These are phyloP conservation scores for Corella eumyota DNA, from an alignment of 23 tunicate species.

Conservation along the genomic window DNA sequence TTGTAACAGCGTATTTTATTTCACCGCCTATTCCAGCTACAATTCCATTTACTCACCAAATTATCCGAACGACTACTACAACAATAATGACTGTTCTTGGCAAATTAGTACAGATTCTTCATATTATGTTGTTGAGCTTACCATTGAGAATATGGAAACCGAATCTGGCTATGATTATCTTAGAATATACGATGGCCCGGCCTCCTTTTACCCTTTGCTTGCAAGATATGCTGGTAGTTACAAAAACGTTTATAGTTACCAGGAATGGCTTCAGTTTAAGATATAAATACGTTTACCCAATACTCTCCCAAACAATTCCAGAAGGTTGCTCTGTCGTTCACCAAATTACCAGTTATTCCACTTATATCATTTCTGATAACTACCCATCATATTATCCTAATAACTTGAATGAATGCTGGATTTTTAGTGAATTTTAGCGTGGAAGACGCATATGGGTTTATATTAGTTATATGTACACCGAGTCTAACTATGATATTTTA, in stretches of 20 bases:
- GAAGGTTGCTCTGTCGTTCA: too few species aligned
- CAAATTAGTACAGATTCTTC: background rate
- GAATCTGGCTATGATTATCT: conserved; percentile 4
- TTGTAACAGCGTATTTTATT: conserved; percentile 2
- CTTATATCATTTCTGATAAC: too few species aligned
- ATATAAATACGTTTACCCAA: too few species aligned
- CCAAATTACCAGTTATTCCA: too few species aligned
- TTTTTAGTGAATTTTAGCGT: too few species aligned
- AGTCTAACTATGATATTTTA: too few species aligned
- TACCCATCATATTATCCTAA: too few species aligned
- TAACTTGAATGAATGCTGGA: too few species aligned
- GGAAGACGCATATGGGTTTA: too few species aligned
- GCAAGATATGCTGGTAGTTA: background rate
- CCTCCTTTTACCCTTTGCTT: background rate
- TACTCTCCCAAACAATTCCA: too few species aligned
- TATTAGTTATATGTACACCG: too few species aligned
- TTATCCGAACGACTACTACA: conserved; percentile 17
- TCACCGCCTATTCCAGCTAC: too few species aligned
- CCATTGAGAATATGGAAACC: background rate
- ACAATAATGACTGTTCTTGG: conserved; percentile 15
- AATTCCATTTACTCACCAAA: conserved; percentile 27
- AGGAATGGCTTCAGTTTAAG: conserved; percentile 1
- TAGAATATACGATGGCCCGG: conserved; percentile 14
- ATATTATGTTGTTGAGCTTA: conserved; percentile 1
- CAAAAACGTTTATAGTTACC: background rate